A percentile compares a stretch with the other conserved stretches of the same genome.
Conservation (phyloP, 2,797 vertebrate genomes). For the Furcifer pardalis region DNA sequence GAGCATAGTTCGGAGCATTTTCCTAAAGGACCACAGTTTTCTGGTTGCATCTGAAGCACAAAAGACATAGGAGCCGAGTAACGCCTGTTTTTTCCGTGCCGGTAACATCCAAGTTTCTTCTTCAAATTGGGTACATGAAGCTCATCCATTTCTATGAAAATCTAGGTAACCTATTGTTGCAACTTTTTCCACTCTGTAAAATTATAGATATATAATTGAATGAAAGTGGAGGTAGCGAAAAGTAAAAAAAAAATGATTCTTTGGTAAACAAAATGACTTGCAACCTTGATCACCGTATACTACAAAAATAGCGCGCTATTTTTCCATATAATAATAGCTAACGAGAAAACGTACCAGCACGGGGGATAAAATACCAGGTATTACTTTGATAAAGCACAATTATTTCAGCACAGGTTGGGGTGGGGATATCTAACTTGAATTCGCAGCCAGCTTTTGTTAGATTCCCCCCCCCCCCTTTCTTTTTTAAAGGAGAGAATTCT, state of each 20-base stretch:
- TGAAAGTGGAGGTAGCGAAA: slow-evolving; percentile 38
- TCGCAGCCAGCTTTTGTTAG: slow-evolving; percentile 49
- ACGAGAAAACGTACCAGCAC: slow-evolving; percentile 51
- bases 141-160: slow-evolving; percentile 26
- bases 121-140: background rate
- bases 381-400: slow-evolving; percentile 55
- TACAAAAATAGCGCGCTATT: slow-evolving; percentile 44
- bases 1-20: background rate
- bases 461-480: too few species aligned
- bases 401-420: slow-evolving; percentile 48
- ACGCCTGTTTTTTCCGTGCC: background rate
- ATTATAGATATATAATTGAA: background rate
- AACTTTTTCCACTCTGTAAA: background rate
- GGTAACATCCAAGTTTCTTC: background rate
- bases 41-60: background rate
- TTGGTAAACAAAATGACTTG: slow-evolving; percentile 35
- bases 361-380: slow-evolving; percentile 34
- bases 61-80: background rate
- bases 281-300: slow-evolving; percentile 35
- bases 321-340: slow-evolving; percentile 42
- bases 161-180: slow-evolving; percentile 41
- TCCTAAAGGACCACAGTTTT: background rate
- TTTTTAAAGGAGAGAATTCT: slow-evolving; percentile 28
- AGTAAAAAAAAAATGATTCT: slow-evolving; percentile 44
- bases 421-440: slow-evolving; percentile 45